phyloP scores from a whole-genome alignment of 2,888 invertebrate genomes.

The Heteromyza rotundicornis region DNA sequence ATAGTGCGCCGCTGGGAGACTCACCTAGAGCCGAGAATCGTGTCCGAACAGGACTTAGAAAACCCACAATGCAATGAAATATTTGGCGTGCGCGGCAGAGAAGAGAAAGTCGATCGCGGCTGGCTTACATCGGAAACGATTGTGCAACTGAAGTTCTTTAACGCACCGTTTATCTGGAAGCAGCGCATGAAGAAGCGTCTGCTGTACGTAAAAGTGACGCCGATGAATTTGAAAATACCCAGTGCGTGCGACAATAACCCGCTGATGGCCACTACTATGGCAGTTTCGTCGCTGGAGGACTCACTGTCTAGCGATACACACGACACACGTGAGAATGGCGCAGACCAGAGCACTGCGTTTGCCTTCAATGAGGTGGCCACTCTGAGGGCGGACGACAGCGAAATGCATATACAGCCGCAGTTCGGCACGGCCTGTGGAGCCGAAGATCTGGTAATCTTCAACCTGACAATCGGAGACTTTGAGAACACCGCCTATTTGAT shows the following conservation, averaged over 20 bases:
- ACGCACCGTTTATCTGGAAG: constrained; percentile 79
- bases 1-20: constrained; percentile 84
- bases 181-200: constrained; percentile 72
- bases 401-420: constrained; percentile 76
- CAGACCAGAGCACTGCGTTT: constrained; percentile 59
- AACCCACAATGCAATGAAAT: constrained; percentile 62
- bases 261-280: constrained; percentile 10
- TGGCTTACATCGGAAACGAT: constrained; percentile 86
- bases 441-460: constrained; percentile 80
- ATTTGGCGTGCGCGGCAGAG: constrained; percentile 67
- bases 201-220: constrained; percentile 77
- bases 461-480: constrained; percentile 76
- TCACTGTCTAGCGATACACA: constrained; percentile 68
- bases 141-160: constrained; percentile 82
- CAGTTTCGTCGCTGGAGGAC: constrained; percentile 65
- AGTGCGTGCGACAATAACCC: constrained; percentile 47
- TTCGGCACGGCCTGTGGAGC: constrained; percentile 80
- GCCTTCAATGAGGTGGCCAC: constrained; percentile 71
- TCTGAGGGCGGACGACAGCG: constrained; percentile 72
- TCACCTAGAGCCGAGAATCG: constrained; percentile 71
- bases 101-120: constrained; percentile 72
- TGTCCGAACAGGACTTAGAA: constrained; percentile 55
- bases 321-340: constrained; percentile 67
- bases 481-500: constrained; percentile 81
- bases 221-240: constrained; percentile 70